Conservation (phyloP, 2,113 vertebrate genomes). For the Crotalus tigris region DNA sequence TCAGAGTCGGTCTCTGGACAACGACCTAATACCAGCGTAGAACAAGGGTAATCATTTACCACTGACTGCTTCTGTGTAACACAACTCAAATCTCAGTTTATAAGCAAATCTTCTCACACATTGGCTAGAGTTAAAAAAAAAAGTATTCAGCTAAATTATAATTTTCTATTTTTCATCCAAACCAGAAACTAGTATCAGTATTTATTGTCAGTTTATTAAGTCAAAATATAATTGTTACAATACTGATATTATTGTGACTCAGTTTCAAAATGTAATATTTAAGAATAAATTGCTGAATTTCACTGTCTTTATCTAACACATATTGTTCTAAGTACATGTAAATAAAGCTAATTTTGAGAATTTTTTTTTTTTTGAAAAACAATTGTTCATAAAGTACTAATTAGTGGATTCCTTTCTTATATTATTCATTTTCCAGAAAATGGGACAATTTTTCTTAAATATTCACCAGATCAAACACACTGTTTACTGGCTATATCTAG, state of each 20-base stretch:
- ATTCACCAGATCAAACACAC: neutral
- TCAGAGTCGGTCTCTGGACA: conserved; percentile 97
- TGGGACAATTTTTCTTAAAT: neutral
- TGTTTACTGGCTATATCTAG: neutral
- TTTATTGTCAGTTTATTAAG: neutral
- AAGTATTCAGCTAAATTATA: neutral
- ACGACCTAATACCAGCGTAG: conserved; percentile 96
- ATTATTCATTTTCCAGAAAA: neutral
- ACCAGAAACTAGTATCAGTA: neutral
- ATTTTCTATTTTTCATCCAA: neutral
- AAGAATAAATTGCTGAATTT: neutral
- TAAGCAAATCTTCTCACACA: neutral
- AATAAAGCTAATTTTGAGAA: neutral
- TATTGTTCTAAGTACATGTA: neutral
- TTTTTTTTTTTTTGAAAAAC: neutral
- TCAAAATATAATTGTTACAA: neutral
- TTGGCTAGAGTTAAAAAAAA: neutral
- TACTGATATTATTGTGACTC: neutral
- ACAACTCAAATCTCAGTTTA: neutral
- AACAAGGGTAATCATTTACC: conserved; percentile 83
- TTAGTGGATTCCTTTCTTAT: neutral
- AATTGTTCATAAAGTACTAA: neutral
- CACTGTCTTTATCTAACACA: neutral
- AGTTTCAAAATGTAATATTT: neutral
- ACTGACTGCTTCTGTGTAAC: neutral